Evolutionary conservation across 1,140 invertebrate species (phyloP).

Genomic region (honey bee (Apis mellifera)): DNA sequence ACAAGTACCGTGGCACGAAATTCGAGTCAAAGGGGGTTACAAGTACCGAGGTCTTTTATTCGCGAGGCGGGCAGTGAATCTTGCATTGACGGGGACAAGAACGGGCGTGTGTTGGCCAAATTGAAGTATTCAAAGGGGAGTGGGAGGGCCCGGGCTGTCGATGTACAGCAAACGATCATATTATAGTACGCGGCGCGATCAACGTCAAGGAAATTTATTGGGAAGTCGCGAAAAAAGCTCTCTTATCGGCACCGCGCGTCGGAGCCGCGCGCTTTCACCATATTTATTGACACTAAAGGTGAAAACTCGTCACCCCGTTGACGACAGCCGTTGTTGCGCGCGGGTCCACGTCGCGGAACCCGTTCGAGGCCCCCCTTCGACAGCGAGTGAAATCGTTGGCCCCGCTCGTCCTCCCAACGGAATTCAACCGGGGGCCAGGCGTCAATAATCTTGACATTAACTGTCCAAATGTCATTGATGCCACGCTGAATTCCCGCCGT

Average conservation of each 20-base stretch:
- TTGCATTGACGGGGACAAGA: slow-evolving; percentile 11
- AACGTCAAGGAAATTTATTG: slow-evolving; percentile 56
- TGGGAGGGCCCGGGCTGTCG: background rate
- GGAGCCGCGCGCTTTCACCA: slow-evolving; percentile 56
- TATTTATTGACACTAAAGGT: slow-evolving; percentile 64
- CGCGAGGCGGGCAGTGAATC: background rate
- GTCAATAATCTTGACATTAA: slow-evolving; percentile 66
- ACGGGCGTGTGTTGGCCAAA: slow-evolving; percentile 14
- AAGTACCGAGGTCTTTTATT: background rate
- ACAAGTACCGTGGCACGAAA: background rate
- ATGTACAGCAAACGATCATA: slow-evolving; percentile 37
- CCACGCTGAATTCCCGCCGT: slow-evolving; percentile 50
- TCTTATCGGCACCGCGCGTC: slow-evolving; percentile 37
- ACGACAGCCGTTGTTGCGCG: slow-evolving; percentile 41
- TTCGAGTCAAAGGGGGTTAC: background rate
- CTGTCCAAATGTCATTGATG: slow-evolving; percentile 60
- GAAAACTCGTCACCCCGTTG: slow-evolving; percentile 63
- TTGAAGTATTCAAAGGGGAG: slow-evolving; percentile 28
- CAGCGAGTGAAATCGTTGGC: slow-evolving; percentile 53
- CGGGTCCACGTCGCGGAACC: slow-evolving; percentile 17
- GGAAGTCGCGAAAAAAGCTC: slow-evolving; percentile 51
- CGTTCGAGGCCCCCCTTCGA: background rate
- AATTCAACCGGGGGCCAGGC: slow-evolving; percentile 16
- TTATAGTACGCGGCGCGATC: slow-evolving; percentile 26
- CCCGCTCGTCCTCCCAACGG: slow-evolving; percentile 1